phyloP scores from a whole-genome alignment of 2,113 vertebrate species.

The Aphelocoma coerulescens region DNA sequence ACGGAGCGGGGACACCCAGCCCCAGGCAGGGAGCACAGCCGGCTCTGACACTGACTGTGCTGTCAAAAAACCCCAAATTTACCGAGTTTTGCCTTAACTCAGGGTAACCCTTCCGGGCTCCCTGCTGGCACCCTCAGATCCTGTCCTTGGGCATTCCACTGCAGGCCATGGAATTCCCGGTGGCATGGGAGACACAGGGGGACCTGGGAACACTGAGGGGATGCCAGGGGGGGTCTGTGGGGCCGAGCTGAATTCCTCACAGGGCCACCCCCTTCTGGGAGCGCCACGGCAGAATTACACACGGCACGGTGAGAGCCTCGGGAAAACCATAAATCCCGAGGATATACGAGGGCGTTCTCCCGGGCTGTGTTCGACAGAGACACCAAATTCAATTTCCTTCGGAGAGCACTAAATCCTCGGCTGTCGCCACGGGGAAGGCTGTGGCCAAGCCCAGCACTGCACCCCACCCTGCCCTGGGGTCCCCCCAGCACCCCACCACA shows the following conservation, averaged over 20 bases:
- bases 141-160: accelerated
- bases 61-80: background rate
- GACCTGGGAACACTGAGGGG: accelerated
- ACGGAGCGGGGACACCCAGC: background rate
- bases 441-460: accelerated
- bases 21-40: background rate
- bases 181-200: accelerated
- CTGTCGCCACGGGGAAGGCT: background rate
- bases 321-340: conserved; percentile 61
- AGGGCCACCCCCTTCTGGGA: accelerated
- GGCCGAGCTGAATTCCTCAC: accelerated
- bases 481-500: accelerated
- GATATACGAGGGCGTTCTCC: conserved; percentile 60
- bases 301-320: accelerated
- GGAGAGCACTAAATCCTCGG: conserved; percentile 65
- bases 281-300: background rate
- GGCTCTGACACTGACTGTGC: background rate
- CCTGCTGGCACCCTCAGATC: accelerated
- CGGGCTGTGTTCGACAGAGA: conserved; percentile 65
- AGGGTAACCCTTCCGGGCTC: background rate
- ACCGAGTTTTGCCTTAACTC: background rate
- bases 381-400: conserved; percentile 72
- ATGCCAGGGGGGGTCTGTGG: background rate
- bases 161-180: accelerated
- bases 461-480: accelerated